phyloP scores from a whole-genome alignment of 2,113 vertebrate species.

The Dendrocopos noguchii region DNA sequence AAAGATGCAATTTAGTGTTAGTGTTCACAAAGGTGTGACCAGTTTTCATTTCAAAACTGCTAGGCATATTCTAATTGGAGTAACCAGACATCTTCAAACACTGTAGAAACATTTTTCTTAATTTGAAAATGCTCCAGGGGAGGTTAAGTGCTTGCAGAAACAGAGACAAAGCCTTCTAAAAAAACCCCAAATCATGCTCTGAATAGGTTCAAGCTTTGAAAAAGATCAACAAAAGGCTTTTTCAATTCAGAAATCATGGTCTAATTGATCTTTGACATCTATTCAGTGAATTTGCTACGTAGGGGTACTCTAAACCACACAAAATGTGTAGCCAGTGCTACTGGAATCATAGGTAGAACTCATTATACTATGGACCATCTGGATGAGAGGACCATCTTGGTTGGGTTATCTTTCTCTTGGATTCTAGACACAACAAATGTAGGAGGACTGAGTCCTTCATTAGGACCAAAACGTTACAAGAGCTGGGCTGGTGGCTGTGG shows the following conservation, averaged over 20 bases:
- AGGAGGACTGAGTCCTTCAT: background rate
- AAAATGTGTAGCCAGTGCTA: background rate
- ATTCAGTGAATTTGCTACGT: background rate
- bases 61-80: background rate
- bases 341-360: background rate
- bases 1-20: background rate
- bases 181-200: background rate
- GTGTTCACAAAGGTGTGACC: background rate
- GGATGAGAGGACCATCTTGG: background rate
- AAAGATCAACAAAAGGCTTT: background rate
- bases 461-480: background rate
- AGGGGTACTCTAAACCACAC: background rate
- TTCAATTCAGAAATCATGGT: background rate
- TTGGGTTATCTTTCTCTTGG: background rate
- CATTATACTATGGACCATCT: rapidly evolving
- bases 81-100: background rate
- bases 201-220: background rate
- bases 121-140: background rate
- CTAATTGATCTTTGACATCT: background rate
- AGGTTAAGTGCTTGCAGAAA: background rate
- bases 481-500: background rate
- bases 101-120: background rate
- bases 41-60: background rate
- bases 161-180: background rate
- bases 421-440: background rate